Evolutionary conservation across 2,797 vertebrate genomes (phyloP).

Genomic region (Ctenopoma multispine): DNA sequence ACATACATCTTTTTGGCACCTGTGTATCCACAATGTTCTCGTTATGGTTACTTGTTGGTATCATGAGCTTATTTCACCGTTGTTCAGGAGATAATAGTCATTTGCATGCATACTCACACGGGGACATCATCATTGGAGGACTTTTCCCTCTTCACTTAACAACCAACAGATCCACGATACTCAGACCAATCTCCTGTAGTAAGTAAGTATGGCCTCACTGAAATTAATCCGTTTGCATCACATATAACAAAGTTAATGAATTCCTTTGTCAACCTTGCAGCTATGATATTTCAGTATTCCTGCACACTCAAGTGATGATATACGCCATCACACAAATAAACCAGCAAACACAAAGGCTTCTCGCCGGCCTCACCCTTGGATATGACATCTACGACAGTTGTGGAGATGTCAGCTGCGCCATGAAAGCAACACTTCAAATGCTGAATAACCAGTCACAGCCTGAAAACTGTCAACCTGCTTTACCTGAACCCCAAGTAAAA

Average conservation of each 20-base stretch:
- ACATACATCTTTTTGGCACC: not conserved
- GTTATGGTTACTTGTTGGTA: constrained; percentile 18
- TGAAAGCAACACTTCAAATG: constrained; percentile 51
- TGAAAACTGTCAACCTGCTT: constrained; percentile 11
- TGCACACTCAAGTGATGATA: constrained; percentile 63
- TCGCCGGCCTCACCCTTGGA: constrained; percentile 65
- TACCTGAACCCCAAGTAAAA: constrained; percentile 45
- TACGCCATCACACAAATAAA: constrained; percentile 65
- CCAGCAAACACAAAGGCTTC: constrained; percentile 3
- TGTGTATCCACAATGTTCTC: constrained; percentile 48
- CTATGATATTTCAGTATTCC: constrained; percentile 14
- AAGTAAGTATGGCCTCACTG: constrained; percentile 47
- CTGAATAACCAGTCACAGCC: constrained; percentile 32
- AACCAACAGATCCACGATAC: not conserved
- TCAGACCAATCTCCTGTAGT: constrained; percentile 16
- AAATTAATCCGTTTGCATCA: not conserved
- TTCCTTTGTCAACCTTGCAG: constrained; percentile 28
- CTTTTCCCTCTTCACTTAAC: constrained; percentile 66
- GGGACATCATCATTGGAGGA: constrained; percentile 74
- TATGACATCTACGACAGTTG: constrained; percentile 76
- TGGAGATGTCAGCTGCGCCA: constrained; percentile 55
- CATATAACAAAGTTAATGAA: not conserved
- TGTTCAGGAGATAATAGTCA: not conserved
- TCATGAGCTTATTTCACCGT: not conserved
- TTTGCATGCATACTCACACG: constrained; percentile 34